These are phyloP conservation scores for Shargacucullia verbasci DNA, from an alignment of 2,888 invertebrate genomes.

Conservation along the genomic window DNA sequence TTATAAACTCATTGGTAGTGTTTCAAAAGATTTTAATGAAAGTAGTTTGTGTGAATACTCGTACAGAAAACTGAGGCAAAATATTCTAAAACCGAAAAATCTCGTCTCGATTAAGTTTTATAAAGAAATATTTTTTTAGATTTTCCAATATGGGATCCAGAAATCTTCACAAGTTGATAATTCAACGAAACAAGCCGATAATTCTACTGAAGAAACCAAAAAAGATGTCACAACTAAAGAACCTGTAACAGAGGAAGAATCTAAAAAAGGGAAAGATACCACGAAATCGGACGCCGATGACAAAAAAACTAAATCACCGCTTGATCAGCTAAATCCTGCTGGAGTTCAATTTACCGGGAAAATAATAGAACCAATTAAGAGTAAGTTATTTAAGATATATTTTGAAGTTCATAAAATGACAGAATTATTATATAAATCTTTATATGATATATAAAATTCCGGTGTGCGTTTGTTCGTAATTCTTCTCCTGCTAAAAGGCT, in stretches of 20 bases:
- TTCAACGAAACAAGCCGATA: background rate
- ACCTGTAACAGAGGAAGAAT: background rate
- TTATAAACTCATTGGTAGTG: background rate
- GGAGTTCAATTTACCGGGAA: background rate
- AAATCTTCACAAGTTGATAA: conserved; percentile 7
- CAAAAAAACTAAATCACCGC: background rate
- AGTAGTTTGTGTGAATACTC: no score
- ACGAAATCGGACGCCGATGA: no score
- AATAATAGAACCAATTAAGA: conserved; percentile 1
- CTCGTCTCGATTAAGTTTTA: no score
- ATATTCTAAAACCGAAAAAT: no score
- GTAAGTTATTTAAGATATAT: no score
- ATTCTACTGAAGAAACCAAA: background rate
- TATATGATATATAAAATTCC: no score
- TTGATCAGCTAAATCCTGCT: background rate
- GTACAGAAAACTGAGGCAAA: no score
- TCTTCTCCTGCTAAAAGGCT: no score
- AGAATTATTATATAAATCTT: no score
- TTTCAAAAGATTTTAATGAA: no score
- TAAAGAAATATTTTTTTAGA: conserved; percentile 12
- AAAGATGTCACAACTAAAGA: background rate
- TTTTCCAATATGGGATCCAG: conserved; percentile 13
- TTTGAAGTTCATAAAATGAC: no score
- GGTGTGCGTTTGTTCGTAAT: no score
- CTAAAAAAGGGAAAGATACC: background rate